Conservation (phyloP, 2,888 invertebrate species). For the Trichopoda pennipes region DNA sequence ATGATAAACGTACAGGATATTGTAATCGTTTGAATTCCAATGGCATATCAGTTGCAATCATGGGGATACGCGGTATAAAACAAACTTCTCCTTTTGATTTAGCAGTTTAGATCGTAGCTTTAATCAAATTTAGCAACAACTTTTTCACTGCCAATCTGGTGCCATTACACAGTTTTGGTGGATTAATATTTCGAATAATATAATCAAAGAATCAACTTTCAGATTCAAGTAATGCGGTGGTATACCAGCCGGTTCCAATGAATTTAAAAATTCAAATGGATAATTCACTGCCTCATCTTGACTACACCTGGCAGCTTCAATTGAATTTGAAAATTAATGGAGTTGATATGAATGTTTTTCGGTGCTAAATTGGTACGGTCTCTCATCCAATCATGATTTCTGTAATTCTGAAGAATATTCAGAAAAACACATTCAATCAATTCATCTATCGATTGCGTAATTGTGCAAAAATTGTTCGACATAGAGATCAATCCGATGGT, state of each 20-base stretch:
- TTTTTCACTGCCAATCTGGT: no score
- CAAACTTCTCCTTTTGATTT: not conserved
- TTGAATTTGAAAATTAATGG: not conserved
- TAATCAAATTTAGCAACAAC: no score
- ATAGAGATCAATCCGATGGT: not conserved
- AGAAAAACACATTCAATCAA: slow-evolving; percentile 16
- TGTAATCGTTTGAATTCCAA: slow-evolving; percentile 2
- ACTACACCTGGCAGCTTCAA: not conserved
- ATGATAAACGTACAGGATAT: not conserved
- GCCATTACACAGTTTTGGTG: no score
- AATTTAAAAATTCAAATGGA: slow-evolving; percentile 56
- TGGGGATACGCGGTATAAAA: slow-evolving; percentile 9
- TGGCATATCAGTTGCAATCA: not conserved
- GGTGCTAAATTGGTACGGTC: slow-evolving; percentile 12
- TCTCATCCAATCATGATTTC: slow-evolving; percentile 23
- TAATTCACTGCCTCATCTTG: slow-evolving; percentile 37
- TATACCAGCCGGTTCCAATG: slow-evolving; percentile 48
- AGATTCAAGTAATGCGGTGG: slow-evolving; percentile 41
- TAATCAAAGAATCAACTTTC: slow-evolving; percentile 42
- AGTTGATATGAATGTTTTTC: slow-evolving; percentile 1
- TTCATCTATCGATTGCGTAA: slow-evolving; percentile 7
- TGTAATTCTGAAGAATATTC: slow-evolving; percentile 15
- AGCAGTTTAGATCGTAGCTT: no score
- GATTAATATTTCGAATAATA: slow-evolving; percentile 42
- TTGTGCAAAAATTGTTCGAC: slow-evolving; percentile 8